These are phyloP conservation scores for Enteromius paludinosus DNA, from an alignment of 2,797 vertebrate genomes.

Conservation along the genomic window DNA sequence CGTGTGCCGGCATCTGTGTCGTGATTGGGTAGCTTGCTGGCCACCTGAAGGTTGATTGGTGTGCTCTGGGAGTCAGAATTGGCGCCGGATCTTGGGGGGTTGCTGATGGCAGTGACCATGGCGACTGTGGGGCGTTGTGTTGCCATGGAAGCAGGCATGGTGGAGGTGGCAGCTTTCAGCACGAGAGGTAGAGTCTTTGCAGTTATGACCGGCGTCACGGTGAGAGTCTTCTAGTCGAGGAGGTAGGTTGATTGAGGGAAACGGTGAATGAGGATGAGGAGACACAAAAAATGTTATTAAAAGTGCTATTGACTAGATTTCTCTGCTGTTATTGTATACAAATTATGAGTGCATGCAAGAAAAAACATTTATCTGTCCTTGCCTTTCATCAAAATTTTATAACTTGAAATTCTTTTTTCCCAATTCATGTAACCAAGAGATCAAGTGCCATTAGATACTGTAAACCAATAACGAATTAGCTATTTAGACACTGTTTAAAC, in stretches of 20 bases:
- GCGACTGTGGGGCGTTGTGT: constrained; percentile 91
- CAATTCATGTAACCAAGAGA: neutral
- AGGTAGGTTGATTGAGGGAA: constrained; percentile 38
- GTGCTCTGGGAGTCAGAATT: constrained; percentile 89
- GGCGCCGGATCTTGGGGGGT: constrained; percentile 84
- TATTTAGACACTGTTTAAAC: neutral
- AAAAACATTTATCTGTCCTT: neutral
- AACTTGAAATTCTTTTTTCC: neutral
- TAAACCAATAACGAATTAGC: neutral
- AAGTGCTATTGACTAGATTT: neutral
- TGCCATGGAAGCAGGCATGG: constrained; percentile 89
- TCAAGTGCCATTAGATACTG: neutral
- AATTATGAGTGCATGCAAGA: neutral
- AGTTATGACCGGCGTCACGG: constrained; percentile 94
- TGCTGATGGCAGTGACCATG: constrained; percentile 95
- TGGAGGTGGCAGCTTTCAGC: constrained; percentile 93
- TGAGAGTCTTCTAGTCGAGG: constrained; percentile 88
- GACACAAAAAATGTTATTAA: neutral
- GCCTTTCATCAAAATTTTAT: neutral
- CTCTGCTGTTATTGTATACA: neutral
- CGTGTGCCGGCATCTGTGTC: constrained; percentile 86
- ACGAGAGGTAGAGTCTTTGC: constrained; percentile 99
- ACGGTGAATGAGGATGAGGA: neutral
- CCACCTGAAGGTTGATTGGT: constrained; percentile 95
- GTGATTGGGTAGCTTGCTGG: constrained; percentile 90